Evolutionary conservation across 92 coral and sea anemone species (phyloP), one percentile per base, ranked within the genome.

Genomic region (Porites divaricata): DNA sequence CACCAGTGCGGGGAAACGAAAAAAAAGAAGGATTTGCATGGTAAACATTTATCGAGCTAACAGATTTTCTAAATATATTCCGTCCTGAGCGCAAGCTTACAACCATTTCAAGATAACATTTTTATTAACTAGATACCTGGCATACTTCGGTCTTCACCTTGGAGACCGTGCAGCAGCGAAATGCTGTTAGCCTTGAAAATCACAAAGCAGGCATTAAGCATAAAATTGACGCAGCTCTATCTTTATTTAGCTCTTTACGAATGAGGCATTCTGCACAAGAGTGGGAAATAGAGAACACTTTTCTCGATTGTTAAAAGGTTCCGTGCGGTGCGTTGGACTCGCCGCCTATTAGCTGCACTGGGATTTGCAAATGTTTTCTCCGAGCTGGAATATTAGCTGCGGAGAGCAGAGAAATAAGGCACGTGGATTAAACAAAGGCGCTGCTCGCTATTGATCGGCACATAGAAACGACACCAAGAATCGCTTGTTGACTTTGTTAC

Each of bases 401-500:
- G 70, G 35, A 73, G 72, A 59, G 71, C 78, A 48, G 84, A 35
- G 67, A 80, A 89, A 66, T 85, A 26, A 28, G 87, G 87, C 93
- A 89, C 93, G 91, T 89, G 90, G 80, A 81, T 67, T 69, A 61
- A 61, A 53, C 78, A 51, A 59, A 63, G 57, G 63, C 65, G 70
- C 75, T 41, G 79, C 72, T 70, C 70, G 67, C 78, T 81, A 76
- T 75, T 87, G 83, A 87, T 80, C 73, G 78, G 65, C 70, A 23
- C 77, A 63, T 81, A 80, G 83, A 81, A 84, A 68, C 81, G 79
- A 86, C 80, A 89, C 72, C 70, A 28, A 80, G 59, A 53, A 69
- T 75, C 74, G 77, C 49, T 87, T 90, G 88, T 87, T 87, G 88
- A 88, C 93, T 86, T 80, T 86, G 91, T 90, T 76, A 90, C 75